phyloP scores from a whole-genome alignment of 2,113 vertebrate species.

The Emydura subglobosa region DNA sequence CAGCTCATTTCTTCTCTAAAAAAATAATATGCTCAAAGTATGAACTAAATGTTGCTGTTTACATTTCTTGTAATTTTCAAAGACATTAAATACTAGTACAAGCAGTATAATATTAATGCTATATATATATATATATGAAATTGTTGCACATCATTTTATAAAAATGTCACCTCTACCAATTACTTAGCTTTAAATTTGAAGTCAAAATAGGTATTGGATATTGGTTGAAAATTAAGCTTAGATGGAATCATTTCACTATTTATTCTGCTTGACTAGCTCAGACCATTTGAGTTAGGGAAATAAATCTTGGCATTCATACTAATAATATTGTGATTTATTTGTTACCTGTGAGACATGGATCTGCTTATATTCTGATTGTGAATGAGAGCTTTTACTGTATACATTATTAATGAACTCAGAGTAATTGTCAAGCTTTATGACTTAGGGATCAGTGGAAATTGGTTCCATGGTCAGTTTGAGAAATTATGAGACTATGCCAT shows the following conservation, averaged over 20 bases:
- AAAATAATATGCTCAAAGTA: not conserved
- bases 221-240: slow-evolving; percentile 47
- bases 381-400: slow-evolving; percentile 83
- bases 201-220: slow-evolving; percentile 33
- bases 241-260: slow-evolving; percentile 56
- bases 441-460: slow-evolving; percentile 89
- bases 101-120: not conserved
- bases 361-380: slow-evolving; percentile 90
- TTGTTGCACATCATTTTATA: not conserved
- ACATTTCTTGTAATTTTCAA: not conserved
- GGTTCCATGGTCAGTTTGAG: slow-evolving; percentile 94
- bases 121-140: not conserved
- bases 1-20: not conserved
- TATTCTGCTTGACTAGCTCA: slow-evolving; percentile 66
- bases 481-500: slow-evolving; percentile 90
- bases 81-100: not conserved
- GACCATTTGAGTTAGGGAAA: slow-evolving; percentile 77
- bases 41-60: not conserved
- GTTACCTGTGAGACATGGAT: slow-evolving; percentile 82
- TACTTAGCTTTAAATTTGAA: slow-evolving; percentile 37
- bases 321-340: slow-evolving; percentile 83
- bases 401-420: slow-evolving; percentile 94
- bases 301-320: slow-evolving; percentile 81
- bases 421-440: slow-evolving; percentile 95
- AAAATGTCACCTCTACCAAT: not conserved